Conservation (phyloP, 2,113 vertebrate species). For the Vicugna pacos region DNA sequence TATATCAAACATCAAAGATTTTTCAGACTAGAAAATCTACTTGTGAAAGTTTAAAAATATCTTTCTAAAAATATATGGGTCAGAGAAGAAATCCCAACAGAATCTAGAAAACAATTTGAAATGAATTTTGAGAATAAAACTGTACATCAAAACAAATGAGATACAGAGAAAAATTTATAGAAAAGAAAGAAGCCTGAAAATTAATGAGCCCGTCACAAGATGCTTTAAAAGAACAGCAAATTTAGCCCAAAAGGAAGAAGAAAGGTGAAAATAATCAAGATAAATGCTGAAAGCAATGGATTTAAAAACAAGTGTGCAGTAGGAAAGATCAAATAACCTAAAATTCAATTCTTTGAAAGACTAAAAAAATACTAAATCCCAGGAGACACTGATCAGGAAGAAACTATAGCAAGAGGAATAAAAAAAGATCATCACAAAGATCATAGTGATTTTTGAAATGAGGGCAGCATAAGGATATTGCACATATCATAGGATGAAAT, state of each 20-base stretch:
- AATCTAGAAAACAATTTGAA: neutral
- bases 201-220: neutral
- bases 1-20: neutral
- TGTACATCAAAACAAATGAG: neutral
- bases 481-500: neutral
- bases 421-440: neutral
- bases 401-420: neutral
- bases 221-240: neutral
- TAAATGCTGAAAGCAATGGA: neutral
- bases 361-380: neutral
- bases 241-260: neutral
- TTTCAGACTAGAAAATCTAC: neutral
- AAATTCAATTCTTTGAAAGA: neutral
- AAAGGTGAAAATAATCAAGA: neutral
- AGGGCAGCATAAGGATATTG: neutral
- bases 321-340: neutral
- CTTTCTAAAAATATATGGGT: neutral
- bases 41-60: neutral
- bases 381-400: neutral
- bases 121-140: neutral
- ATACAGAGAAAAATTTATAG: neutral
- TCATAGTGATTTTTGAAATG: neutral
- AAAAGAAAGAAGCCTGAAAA: neutral
- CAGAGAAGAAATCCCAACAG: neutral
- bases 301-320: neutral